Percentiles rank a stretch among this genome's conserved stretches.
These are phyloP conservation scores for Cacatua alba DNA, from an alignment of 2,113 vertebrate species.

Conservation along the genomic window DNA sequence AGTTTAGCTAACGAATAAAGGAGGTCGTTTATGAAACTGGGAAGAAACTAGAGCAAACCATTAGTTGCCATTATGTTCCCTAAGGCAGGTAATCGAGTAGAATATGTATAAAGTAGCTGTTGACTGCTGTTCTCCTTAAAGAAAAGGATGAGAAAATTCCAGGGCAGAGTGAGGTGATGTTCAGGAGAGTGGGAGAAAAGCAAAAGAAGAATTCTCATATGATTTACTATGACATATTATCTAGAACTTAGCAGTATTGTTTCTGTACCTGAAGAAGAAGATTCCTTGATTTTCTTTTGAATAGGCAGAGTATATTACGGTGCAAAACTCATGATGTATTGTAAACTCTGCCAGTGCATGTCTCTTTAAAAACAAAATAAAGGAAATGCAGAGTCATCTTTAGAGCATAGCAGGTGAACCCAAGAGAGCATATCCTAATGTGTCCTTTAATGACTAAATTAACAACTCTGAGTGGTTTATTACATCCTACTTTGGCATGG, in stretches of 20 bases:
- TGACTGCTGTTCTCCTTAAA: background rate
- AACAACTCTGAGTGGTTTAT: background rate
- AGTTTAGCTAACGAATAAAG: background rate
- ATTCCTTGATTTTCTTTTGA: background rate
- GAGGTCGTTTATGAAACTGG: background rate
- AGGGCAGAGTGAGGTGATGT: background rate
- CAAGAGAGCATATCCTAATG: background rate
- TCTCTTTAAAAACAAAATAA: background rate
- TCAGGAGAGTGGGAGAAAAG: background rate
- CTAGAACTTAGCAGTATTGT: background rate
- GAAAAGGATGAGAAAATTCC: background rate
- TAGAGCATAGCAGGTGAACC: background rate
- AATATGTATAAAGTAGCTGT: background rate
- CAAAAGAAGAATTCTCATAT: background rate
- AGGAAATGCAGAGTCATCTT: background rate
- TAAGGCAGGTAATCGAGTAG: background rate
- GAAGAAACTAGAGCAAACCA: background rate
- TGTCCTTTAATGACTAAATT: background rate
- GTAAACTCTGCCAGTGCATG: background rate
- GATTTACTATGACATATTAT: background rate
- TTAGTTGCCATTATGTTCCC: background rate
- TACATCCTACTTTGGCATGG: accelerated
- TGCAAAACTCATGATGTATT: background rate
- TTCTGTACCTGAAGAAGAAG: background rate
- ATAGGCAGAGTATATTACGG: background rate